phyloP scores from a whole-genome alignment of 2,888 invertebrate genomes.

The Xylota sylvarum region DNA sequence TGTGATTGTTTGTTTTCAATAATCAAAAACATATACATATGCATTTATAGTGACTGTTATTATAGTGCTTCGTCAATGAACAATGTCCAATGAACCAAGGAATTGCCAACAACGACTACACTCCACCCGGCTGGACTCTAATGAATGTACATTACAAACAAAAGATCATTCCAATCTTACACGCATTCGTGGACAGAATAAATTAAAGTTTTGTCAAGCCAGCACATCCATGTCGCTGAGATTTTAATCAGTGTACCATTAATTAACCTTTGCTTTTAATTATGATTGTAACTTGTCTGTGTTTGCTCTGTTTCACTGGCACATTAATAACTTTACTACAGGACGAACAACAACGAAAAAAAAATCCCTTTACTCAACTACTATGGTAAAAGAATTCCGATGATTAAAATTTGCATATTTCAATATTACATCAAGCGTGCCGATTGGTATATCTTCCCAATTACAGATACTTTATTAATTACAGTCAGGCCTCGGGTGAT shows the following conservation, averaged over 20 bases:
- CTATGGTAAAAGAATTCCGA: neutral
- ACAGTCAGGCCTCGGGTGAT: constrained; percentile 16
- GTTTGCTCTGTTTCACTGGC: neutral
- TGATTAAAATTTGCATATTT: constrained; percentile 56
- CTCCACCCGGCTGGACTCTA: neutral
- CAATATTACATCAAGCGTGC: constrained; percentile 46
- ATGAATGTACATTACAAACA: too few relatives aligned
- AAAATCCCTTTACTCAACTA: neutral
- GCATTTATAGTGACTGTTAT: too few relatives aligned
- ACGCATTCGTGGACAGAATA: neutral
- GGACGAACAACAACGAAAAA: neutral
- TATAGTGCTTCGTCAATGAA: neutral
- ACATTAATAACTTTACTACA: neutral
- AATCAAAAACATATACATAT: too few relatives aligned
- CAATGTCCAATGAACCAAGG: neutral
- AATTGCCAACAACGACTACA: too few relatives aligned
- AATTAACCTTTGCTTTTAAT: constrained; percentile 38
- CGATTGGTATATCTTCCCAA: constrained; percentile 51
- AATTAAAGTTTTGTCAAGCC: constrained; percentile 24
- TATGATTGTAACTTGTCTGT: constrained; percentile 15
- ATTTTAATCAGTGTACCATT: constrained; percentile 29
- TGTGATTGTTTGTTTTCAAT: too few relatives aligned
- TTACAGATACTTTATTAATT: constrained; percentile 64
- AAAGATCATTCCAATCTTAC: neutral
- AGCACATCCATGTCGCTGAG: constrained; percentile 3